phyloP scores from a whole-genome alignment of 2,797 vertebrate species.

The Benthosema pterotum region DNA sequence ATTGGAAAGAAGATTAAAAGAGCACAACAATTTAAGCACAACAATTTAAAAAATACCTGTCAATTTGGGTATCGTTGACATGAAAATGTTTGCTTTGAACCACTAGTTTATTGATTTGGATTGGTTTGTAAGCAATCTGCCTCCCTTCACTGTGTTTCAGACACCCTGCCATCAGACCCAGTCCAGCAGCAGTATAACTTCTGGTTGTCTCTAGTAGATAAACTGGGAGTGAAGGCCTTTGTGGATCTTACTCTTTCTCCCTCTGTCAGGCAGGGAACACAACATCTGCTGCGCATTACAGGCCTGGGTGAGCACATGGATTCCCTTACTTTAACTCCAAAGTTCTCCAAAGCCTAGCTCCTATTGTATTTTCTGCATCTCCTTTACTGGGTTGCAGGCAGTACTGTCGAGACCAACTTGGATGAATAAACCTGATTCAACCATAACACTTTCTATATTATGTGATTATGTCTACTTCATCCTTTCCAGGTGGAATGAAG shows the following conservation, averaged over 20 bases:
- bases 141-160: conserved; percentile 62
- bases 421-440: too few species aligned
- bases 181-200: conserved; percentile 92
- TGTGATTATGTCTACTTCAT: conserved; percentile 7
- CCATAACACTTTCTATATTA: too few species aligned
- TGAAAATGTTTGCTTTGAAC: not conserved
- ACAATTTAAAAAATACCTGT: too few species aligned
- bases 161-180: conserved; percentile 86
- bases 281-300: conserved; percentile 91
- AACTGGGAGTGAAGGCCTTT: conserved; percentile 91
- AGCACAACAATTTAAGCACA: too few species aligned
- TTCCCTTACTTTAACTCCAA: not conserved
- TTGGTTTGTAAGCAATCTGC: not conserved
- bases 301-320: conserved; percentile 83
- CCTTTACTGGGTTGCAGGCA: too few species aligned
- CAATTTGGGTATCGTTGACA: not conserved
- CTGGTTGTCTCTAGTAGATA: conserved; percentile 93
- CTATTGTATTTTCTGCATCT: not conserved
- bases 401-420: too few species aligned
- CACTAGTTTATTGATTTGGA: too few species aligned
- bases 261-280: conserved; percentile 89
- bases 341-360: not conserved
- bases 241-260: conserved; percentile 90
- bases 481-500: conserved; percentile 89
- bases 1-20: too few species aligned